Conservation (phyloP, 2,797 vertebrate species). For the Phalanger gymnotis region DNA sequence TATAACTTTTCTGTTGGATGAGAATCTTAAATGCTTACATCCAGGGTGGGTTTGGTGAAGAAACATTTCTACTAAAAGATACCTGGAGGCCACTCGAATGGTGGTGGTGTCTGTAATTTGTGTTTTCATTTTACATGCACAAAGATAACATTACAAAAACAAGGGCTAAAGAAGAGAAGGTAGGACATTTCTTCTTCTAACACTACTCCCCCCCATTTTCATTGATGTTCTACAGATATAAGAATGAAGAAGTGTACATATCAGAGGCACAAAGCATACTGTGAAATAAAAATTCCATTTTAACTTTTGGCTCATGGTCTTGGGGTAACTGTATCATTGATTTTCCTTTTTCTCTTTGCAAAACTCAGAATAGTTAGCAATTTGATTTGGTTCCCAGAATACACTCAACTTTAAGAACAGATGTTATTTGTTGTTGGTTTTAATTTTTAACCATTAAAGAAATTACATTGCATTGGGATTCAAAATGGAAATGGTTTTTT, state of each 20-base stretch:
- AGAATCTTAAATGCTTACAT: background rate
- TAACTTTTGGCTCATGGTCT: background rate
- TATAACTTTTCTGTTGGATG: background rate
- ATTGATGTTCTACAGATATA: background rate
- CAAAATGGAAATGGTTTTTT: background rate
- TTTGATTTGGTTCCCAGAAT: background rate
- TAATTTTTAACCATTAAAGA: background rate
- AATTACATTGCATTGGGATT: background rate
- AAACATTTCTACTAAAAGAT: background rate
- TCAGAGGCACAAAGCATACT: background rate
- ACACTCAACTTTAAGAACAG: background rate
- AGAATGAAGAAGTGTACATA: background rate
- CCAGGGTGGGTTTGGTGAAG: background rate
- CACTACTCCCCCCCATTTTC: background rate
- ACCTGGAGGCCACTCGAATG: background rate
- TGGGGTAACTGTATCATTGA: background rate
- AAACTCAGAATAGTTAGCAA: background rate
- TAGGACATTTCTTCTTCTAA: background rate
- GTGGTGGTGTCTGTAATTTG: background rate
- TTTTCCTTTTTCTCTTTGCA: background rate
- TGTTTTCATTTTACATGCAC: background rate
- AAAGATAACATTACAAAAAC: background rate
- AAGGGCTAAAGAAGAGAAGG: background rate
- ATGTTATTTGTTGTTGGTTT: background rate
- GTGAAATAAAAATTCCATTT: slow-evolving; percentile 8